Evolutionary conservation across 2,888 invertebrate species (phyloP), one percentile per base, ranked within the genome.

Genomic region (Microchrysa polita): DNA sequence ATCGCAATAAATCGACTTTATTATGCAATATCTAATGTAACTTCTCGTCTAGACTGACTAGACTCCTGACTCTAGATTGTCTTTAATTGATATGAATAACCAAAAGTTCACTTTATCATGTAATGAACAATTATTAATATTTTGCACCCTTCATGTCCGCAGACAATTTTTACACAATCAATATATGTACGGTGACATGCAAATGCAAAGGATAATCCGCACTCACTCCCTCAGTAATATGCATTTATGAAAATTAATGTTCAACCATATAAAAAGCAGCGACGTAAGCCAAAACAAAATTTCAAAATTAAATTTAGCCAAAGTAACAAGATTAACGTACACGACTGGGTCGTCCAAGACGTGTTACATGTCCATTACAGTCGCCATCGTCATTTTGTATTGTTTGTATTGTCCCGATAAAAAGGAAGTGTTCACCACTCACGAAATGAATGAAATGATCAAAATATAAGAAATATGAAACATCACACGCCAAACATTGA

Each of bases 181-280:
- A 34, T 34, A 34, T 7, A 2, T 34, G 2, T 5, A 34, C 27
- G 27, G n/a, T 34, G 4, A 34, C 27, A 34, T 34, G n/a, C 27
- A 34, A n/a, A n/a, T n/a, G 4, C 27, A 34, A 34, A 34, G 27
- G 27, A 34, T 34, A 34, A 34, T 34, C 27, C 27, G 27, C 27
- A 5, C 27, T 34, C 4, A 7, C 27, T 34, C 27, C 27, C 27
- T 34, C 27, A 34, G 2, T 34, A 14, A 65, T 65, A 48, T 44
- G 57, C 42, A 69, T 69, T 22, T 69, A 69, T 69, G 40, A 40
- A 69, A 69, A 69, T 69, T 27, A 42, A 14, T 40, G 57, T 40
- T 42, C 9, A 69, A 69, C 69, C n/a, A n/a, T n/a, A 69, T 40
- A 55, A 20, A 55, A 57, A 40, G 69, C 48, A 40, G 55, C 57